phyloP scores from a whole-genome alignment of 2,888 invertebrate genomes.

The Sinotaia quadrata region DNA sequence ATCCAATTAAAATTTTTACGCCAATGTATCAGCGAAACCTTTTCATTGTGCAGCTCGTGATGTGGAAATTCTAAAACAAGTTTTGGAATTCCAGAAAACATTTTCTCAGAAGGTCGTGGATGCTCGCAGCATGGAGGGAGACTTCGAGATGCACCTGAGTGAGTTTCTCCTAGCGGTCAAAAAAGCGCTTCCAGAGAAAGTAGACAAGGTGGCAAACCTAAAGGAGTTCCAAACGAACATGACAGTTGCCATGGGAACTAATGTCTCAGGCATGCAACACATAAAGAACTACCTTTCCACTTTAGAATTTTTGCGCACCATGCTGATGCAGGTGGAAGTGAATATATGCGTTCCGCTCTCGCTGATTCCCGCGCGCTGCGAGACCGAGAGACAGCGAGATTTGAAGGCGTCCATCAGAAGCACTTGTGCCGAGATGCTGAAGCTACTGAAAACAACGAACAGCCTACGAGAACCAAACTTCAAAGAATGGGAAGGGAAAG shows the following conservation, averaged over 20 bases:
- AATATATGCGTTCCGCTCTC: constrained; percentile 51
- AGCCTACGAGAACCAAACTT: constrained; percentile 44
- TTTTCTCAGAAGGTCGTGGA: constrained; percentile 43
- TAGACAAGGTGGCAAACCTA: constrained; percentile 41
- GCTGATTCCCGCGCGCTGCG: constrained; percentile 54
- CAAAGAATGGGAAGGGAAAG: constrained; percentile 50
- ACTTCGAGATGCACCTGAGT: constrained; percentile 53
- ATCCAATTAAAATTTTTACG: no score
- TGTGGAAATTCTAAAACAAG: constrained; percentile 13
- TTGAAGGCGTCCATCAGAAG: constrained; percentile 48
- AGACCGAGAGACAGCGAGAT: constrained; percentile 55
- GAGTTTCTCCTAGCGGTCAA: constrained; percentile 56
- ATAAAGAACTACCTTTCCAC: constrained; percentile 46
- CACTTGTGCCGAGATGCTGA: constrained; percentile 43
- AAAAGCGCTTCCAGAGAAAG: constrained; percentile 45
- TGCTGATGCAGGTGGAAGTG: constrained; percentile 37
- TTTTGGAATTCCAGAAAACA: constrained; percentile 27
- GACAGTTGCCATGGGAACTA: constrained; percentile 44
- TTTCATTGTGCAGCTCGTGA: no score
- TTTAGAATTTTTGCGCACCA: constrained; percentile 36
- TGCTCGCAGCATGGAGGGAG: constrained; percentile 53
- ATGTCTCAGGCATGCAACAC: constrained; percentile 38
- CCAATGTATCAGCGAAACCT: no score
- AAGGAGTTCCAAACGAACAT: constrained; percentile 51
- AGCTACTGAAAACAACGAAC: constrained; percentile 44